Base-by-base conservation (phyloP, 2,113 vertebrate genomes). In the Leucosticte australis region DNA sequence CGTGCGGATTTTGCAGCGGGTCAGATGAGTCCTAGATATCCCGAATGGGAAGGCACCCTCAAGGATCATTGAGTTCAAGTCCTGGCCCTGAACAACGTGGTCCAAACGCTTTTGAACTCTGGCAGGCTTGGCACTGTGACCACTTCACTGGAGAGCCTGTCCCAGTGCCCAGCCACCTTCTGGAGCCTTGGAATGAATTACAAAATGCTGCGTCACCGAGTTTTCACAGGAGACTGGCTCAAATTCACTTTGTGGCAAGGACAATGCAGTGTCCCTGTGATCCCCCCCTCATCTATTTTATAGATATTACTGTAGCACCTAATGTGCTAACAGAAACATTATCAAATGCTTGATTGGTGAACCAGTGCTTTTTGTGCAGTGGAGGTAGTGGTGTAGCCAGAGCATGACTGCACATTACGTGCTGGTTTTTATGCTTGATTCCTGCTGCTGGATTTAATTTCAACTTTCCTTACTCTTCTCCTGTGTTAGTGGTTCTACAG, bases 241-340 rank as follows among this genome's bases (percentile, higher is more conserved):
- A 50, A 65, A 81, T 82, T 94, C 94, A 90, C 71, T 46, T 85
- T 87, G 79, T 69, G 60, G 35, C 90, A 97, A 97, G 88, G 92
- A 83, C 94, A 77, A 55, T 88, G 90, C 90, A 23, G 78, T 55
- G 93, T 83, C 73, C 53, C 47, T 19, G 33, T 63, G 60, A 3
- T 28, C n/a, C 12, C 53, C 17, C 10, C 16, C 49, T n/a, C 5
- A 7, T 39, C 22, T 35, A 3, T 55, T 70, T 74, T 59, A 39
- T 15, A 47, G 78, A n/a, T 35, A 15, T 30, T 39, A 41, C 30
- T 30, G 18, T 4, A 63, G 52, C 64, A 39, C 30, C 23, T 41
- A 7, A 46, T 42, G 56, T 33, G n/a, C 87, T 84, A 27, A 39
- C 7, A 52, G 44, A 71, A 47, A 42, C 55, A 28, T 19, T 81